Conservation (phyloP, 2,113 vertebrate genomes). For the Bujurquina vittata region DNA sequence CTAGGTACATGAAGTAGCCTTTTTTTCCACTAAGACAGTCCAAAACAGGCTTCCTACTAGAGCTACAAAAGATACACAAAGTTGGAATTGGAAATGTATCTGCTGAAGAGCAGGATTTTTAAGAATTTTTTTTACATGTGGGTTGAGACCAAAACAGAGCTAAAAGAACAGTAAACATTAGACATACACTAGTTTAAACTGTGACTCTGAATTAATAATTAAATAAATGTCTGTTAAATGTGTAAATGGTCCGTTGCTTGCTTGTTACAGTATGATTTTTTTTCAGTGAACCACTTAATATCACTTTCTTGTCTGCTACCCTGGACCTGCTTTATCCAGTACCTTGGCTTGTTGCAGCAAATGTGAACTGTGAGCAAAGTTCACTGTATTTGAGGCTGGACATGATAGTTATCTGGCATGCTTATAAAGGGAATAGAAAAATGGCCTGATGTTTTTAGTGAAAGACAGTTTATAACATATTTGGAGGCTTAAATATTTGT, state of each 20-base stretch:
- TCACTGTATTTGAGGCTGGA: not conserved
- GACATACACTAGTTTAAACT: not conserved
- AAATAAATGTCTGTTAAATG: not conserved
- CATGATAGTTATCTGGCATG: not conserved
- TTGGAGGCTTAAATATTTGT: too few species aligned
- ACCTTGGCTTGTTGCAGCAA: not conserved
- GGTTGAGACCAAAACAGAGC: not conserved
- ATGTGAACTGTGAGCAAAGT: not conserved
- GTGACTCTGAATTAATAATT: not conserved
- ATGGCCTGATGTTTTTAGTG: not conserved
- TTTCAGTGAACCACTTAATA: not conserved
- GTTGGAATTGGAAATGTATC: not conserved
- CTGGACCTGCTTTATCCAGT: not conserved
- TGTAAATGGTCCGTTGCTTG: not conserved
- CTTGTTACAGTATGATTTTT: too few species aligned
- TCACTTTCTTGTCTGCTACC: not conserved
- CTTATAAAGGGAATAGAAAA: not conserved
- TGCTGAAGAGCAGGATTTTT: not conserved
- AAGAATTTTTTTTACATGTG: too few species aligned
- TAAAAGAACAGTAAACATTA: not conserved
- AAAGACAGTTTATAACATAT: too few species aligned
- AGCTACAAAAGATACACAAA: not conserved
- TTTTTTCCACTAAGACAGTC: not conserved
- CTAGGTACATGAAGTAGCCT: not conserved
- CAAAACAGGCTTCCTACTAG: not conserved